Percentiles rank a stretch among this genome's conserved stretches.
Evolutionary conservation across 2,113 vertebrate species (phyloP).

Genomic region (Montifringilla adamsi): DNA sequence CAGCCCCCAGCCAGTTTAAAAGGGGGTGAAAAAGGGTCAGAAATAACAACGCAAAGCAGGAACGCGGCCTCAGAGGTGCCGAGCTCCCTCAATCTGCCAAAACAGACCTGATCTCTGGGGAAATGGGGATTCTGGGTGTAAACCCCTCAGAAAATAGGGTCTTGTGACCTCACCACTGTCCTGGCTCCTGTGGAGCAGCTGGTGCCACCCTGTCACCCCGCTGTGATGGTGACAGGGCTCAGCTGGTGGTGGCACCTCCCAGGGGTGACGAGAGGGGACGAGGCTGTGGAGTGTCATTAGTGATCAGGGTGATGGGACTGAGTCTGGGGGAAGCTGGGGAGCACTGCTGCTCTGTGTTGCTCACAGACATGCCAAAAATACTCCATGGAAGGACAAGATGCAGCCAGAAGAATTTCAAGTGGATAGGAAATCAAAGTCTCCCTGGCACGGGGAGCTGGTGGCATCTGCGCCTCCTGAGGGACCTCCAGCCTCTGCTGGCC

Average conservation of each 20-base stretch:
- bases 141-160: background rate
- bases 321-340: background rate
- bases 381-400: background rate
- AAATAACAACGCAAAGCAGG: background rate
- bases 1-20: background rate
- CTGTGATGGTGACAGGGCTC: fast-evolving
- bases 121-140: background rate
- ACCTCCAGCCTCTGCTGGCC: background rate
- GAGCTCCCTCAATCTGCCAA: fast-evolving
- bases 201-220: background rate
- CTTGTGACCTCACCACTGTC: fast-evolving
- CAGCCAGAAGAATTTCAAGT: background rate
- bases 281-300: background rate
- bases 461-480: background rate
- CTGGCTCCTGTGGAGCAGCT: background rate
- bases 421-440: background rate
- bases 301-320: fast-evolving
- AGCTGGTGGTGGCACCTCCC: background rate
- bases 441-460: background rate
- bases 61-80: fast-evolving
- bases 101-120: background rate
- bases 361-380: background rate
- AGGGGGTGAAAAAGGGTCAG: background rate
- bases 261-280: fast-evolving
- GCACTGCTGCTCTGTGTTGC: background rate